phyloP scores from a whole-genome alignment of 2,797 vertebrate species.

The Malurus splendens region DNA sequence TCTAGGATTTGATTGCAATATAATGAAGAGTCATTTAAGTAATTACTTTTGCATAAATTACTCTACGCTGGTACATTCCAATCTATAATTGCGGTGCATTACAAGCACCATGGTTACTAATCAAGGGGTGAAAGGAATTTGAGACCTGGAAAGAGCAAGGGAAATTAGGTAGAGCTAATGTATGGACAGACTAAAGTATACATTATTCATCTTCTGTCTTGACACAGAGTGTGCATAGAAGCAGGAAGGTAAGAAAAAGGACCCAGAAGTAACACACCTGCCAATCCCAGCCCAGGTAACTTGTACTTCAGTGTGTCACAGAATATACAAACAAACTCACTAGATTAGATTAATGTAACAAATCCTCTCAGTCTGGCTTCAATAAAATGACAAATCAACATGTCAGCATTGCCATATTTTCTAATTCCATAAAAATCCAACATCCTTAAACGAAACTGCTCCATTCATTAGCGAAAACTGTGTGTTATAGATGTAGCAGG shows the following conservation, averaged over 20 bases:
- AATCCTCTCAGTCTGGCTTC: neutral
- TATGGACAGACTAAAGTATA: neutral
- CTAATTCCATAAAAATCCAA: neutral
- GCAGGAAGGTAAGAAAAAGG: neutral
- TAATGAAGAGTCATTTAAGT: slow-evolving; percentile 70
- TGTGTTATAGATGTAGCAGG: neutral
- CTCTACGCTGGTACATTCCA: slow-evolving; percentile 51
- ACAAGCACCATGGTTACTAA: slow-evolving; percentile 64
- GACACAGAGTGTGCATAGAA: neutral
- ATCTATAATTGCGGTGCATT: slow-evolving; percentile 57
- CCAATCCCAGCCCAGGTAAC: neutral
- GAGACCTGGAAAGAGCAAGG: slow-evolving; percentile 27
- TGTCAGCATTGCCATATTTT: neutral
- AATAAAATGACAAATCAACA: neutral
- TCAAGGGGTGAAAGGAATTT: slow-evolving; percentile 46
- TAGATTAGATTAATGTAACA: neutral
- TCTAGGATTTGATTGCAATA: slow-evolving; percentile 65
- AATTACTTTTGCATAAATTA: slow-evolving; percentile 71
- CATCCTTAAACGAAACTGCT: neutral
- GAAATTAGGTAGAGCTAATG: slow-evolving; percentile 33
- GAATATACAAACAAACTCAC: neutral
- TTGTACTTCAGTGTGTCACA: neutral
- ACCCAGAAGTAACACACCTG: neutral
- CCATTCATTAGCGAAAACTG: neutral
- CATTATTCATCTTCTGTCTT: neutral